Evolutionary conservation across 2,113 vertebrate genomes (phyloP).

Genomic region (Pantherophis guttatus): DNA sequence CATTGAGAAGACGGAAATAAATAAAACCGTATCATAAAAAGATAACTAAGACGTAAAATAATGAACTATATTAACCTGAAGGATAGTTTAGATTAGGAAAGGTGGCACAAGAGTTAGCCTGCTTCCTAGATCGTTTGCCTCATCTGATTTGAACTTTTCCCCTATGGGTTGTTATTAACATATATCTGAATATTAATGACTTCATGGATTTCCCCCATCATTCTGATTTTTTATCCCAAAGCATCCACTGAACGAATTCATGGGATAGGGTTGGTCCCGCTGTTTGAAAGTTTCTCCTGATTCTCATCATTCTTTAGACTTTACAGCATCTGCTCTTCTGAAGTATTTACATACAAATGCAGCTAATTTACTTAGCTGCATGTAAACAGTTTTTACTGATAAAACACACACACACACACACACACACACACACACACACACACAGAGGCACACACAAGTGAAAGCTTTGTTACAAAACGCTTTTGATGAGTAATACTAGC

Average conservation of each 20-base stretch:
- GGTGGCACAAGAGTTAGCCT: background rate
- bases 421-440: too few relatives aligned
- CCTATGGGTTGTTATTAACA: background rate
- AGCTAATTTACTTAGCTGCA: background rate
- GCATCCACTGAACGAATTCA: background rate
- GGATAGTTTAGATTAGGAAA: background rate
- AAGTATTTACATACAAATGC: background rate
- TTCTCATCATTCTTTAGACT: background rate
- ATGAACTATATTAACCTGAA: background rate
- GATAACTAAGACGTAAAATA: background rate
- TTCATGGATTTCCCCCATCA: background rate
- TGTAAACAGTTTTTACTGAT: background rate
- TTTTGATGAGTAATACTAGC: background rate
- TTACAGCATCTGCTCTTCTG: background rate
- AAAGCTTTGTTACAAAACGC: background rate
- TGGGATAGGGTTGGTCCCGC: background rate
- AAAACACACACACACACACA: background rate
- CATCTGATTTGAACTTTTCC: background rate
- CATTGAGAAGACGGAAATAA: background rate
- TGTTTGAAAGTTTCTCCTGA: background rate
- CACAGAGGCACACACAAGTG: background rate
- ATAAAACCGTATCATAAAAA: background rate
- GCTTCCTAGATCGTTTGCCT: background rate
- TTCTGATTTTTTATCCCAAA: background rate
- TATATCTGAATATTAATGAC: background rate